A percentile compares a stretch with the other conserved stretches of the same genome.
Conservation (phyloP, 2,113 vertebrate genomes). For the Pelobates fuscus region DNA sequence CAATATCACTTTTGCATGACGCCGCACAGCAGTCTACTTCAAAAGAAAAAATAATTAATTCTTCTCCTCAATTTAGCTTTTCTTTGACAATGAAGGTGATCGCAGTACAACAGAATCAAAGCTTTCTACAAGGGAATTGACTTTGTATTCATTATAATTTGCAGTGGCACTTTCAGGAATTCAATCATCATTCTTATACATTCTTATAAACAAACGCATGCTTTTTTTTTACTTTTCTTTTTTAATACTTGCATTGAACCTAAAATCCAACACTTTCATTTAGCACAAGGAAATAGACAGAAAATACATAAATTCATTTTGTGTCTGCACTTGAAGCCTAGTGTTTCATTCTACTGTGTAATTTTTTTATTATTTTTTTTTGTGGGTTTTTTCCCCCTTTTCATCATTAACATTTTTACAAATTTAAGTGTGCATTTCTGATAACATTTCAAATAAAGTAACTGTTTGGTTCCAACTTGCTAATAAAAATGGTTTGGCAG, state of each 20-base stretch:
- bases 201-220: constrained; percentile 17
- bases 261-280: not conserved
- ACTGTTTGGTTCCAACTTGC: too few species aligned
- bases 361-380: too few species aligned
- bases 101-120: constrained; percentile 15
- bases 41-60: constrained; percentile 29
- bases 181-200: constrained; percentile 18
- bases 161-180: constrained; percentile 3
- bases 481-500: too few species aligned
- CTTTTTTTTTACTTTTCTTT: not conserved
- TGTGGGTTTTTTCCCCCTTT: too few species aligned
- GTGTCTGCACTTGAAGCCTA: not conserved
- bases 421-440: too few species aligned
- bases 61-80: constrained; percentile 29
- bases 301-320: too few species aligned
- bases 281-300: not conserved
- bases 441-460: too few species aligned
- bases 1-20: too few species aligned
- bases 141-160: constrained; percentile 30
- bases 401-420: too few species aligned
- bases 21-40: constrained; percentile 14
- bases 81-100: constrained; percentile 40
- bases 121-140: constrained; percentile 29
- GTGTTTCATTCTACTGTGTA: not conserved
- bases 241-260: not conserved